Conservation (phyloP, 2,113 vertebrate species). For the Amphilophus citrinellus region DNA sequence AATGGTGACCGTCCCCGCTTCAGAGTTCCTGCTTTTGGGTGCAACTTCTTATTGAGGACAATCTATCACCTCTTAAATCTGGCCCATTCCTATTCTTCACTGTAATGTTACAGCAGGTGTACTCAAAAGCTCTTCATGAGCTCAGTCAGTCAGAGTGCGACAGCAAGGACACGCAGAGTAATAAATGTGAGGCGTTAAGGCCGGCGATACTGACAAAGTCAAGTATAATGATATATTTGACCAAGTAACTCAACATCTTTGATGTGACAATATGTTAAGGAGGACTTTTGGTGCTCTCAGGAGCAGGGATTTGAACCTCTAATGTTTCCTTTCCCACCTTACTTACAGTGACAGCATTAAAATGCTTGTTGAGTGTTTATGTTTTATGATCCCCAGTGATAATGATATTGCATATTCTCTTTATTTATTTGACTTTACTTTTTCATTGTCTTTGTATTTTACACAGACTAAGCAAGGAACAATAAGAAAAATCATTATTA, state of each 20-base stretch:
- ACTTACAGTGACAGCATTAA: not conserved
- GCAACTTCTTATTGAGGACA: not conserved
- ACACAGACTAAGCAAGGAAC: not conserved
- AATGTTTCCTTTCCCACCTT: not conserved
- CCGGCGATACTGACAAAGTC: conserved; percentile 30
- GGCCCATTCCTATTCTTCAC: conserved; percentile 1
- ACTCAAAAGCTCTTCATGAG: conserved; percentile 11
- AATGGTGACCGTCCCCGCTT: conserved; percentile 1
- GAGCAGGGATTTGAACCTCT: not conserved
- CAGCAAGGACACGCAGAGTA: conserved; percentile 19
- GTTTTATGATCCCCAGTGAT: not conserved
- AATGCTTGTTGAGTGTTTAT: not conserved
- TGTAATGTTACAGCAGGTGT: conserved; percentile 24
- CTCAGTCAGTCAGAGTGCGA: conserved; percentile 7
- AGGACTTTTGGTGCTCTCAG: not conserved
- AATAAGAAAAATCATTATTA: not conserved
- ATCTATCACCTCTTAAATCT: conserved; percentile 29
- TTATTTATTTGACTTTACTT: not conserved
- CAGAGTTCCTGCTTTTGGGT: not conserved
- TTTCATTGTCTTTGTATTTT: not conserved
- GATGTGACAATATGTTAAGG: not conserved
- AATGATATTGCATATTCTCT: not conserved
- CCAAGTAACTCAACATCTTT: conserved; percentile 12
- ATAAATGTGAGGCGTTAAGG: conserved; percentile 17
- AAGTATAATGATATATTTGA: conserved; percentile 43